These are phyloP conservation scores for Orthosia gothica DNA, from an alignment of 2,888 invertebrate genomes.

Conservation along the genomic window DNA sequence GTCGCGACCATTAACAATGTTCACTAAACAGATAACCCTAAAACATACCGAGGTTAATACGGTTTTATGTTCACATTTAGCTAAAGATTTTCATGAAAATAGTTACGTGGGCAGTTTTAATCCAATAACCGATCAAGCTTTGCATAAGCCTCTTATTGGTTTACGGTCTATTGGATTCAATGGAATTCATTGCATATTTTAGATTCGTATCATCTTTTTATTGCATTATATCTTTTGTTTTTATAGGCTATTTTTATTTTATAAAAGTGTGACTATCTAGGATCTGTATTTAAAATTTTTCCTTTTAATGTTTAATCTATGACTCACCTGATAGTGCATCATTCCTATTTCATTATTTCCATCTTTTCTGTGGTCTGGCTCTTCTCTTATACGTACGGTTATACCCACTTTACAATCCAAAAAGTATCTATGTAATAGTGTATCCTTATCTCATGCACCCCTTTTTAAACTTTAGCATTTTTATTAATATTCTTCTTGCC, in stretches of 20 bases:
- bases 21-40: conserved; percentile 23
- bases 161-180: conserved; percentile 61
- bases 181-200: conserved; percentile 66
- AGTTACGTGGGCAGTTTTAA: conserved; percentile 60
- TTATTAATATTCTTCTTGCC: conserved; percentile 22
- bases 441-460: background rate
- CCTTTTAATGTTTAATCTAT: background rate
- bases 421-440: background rate
- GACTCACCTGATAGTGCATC: background rate
- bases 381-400: background rate
- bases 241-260: background rate
- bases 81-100: conserved; percentile 55
- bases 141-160: conserved; percentile 78
- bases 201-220: conserved; percentile 26
- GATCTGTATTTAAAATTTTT: background rate
- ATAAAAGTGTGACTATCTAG: background rate
- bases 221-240: background rate
- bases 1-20: background rate
- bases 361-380: background rate
- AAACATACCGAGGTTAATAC: conserved; percentile 42
- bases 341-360: background rate
- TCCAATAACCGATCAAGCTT: conserved; percentile 79
- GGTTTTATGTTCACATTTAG: conserved; percentile 45
- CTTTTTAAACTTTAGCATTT: background rate
- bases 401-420: background rate